Percentiles rank a stretch among this genome's conserved stretches.
phyloP scores from a whole-genome alignment of 2,797 vertebrate species.

The Pampus argenteus region DNA sequence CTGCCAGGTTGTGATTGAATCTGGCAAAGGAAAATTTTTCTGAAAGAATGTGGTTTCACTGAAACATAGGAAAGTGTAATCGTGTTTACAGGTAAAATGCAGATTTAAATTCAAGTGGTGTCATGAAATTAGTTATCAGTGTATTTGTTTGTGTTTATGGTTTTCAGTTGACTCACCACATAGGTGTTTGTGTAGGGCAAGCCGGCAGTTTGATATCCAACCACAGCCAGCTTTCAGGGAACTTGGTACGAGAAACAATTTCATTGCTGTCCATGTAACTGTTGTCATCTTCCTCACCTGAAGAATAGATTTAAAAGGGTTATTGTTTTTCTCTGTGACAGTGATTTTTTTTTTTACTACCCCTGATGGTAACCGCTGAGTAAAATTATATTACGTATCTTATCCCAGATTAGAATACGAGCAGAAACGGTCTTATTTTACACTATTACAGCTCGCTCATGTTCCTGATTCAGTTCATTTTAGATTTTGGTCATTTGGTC shows the following conservation, averaged over 20 bases:
- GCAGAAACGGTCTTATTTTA: too few relatives aligned
- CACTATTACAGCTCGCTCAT: too few relatives aligned
- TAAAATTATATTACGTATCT: too few relatives aligned
- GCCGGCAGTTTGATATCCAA: slow-evolving; percentile 59
- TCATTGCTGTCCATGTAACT: slow-evolving; percentile 71
- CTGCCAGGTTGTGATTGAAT: slow-evolving; percentile 94
- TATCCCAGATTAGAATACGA: too few relatives aligned
- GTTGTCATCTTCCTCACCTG: slow-evolving; percentile 77
- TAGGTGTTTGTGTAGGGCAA: neutral
- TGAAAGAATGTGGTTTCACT: neutral
- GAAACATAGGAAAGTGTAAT: slow-evolving; percentile 1
- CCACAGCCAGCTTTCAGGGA: slow-evolving; percentile 92
- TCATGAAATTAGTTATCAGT: neutral
- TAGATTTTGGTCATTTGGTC: too few relatives aligned
- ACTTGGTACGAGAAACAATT: slow-evolving; percentile 82
- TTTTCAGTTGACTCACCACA: slow-evolving; percentile 77
- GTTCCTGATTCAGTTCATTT: too few relatives aligned
- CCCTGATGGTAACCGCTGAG: neutral
- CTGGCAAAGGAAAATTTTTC: slow-evolving; percentile 79
- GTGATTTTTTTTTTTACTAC: neutral
- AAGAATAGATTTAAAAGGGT: slow-evolving; percentile 1
- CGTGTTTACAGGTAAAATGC: too few relatives aligned
- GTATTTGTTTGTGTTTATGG: neutral
- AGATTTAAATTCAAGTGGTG: neutral
- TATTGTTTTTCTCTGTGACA: neutral